phyloP scores from a whole-genome alignment of 2,888 invertebrate species.

The Drosophila kambysellisi region DNA sequence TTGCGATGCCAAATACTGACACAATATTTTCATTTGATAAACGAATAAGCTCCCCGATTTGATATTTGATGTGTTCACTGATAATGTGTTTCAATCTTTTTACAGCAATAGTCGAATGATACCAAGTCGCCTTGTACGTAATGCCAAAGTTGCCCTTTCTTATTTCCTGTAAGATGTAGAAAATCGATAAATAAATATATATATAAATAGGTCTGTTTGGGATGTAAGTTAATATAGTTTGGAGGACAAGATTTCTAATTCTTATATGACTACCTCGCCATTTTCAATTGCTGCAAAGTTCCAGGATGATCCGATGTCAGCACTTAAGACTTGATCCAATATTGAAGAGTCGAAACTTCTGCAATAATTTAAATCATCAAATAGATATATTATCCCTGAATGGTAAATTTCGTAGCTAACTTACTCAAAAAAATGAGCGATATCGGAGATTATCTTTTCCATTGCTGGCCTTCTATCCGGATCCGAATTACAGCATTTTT shows the following conservation, averaged over 20 bases:
- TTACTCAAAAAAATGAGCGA: background rate
- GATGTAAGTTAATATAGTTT: background rate
- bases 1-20: background rate
- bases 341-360: background rate
- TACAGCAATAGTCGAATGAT: background rate
- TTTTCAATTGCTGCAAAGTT: background rate
- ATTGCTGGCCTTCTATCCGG: background rate
- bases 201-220: no score
- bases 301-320: background rate
- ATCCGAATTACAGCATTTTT: background rate
- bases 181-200: background rate
- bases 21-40: background rate
- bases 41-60: background rate
- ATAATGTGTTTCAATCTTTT: background rate
- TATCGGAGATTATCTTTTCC: background rate
- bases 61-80: background rate
- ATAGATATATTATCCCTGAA: no score
- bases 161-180: background rate
- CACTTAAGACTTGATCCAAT: slow-evolving; percentile 1
- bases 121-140: background rate
- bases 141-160: background rate
- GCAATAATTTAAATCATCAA: background rate
- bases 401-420: background rate
- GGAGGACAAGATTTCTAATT: background rate
- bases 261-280: background rate